Base-by-base conservation (phyloP, 2,113 vertebrate species). In the Odontophorus gujanensis region DNA sequence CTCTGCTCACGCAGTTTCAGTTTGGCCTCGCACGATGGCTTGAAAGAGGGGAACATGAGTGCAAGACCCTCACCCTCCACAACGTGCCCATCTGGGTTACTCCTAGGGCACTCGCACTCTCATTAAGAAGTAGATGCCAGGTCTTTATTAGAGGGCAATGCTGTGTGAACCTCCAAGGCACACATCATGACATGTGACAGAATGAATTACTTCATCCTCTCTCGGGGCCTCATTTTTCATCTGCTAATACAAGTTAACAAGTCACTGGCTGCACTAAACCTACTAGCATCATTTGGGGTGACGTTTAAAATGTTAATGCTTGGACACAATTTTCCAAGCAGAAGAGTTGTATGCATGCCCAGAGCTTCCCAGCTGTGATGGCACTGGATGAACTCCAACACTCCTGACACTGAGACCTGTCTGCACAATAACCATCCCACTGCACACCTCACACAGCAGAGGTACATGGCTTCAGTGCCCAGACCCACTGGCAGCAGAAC, bases 51-150 rank as follows among this genome's bases (percentile, higher is more conserved):
- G 25, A 45, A 66, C 24, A 1, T 16, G 19, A 53, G 74, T 50
- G 53, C 11, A 50, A 79, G 6, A 28, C 13, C 21, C 25, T 78
- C 53, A 42, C 47, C 51, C 45, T 40, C 50, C 59, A 55, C 71
- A 30, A 82, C 25, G 16, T 50, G 59, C 63, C 75, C 34, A 50
- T 24, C 0, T 1, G 79, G 69, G 85, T 50, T 79, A 82, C 4
- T 81, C 36, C 50, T 36, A 4, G 17, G 36, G 30, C 12, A 34
- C 47, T 84, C 0, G 0, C 22, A 17, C 4, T 66, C 48, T 71
- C 59, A 47, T 55, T 87, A 83, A 89, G 67, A 95, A 71, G 42
- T 21, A 43, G 51, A 36, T 78, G 84, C 30, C 72, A 95, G 76
- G 28, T 40, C 10, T 47, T 47, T 20, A 51, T 82, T 63, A 92